Evolutionary conservation across 2,797 vertebrate species (phyloP).

Genomic region (Phrynocephalus vlangalii): DNA sequence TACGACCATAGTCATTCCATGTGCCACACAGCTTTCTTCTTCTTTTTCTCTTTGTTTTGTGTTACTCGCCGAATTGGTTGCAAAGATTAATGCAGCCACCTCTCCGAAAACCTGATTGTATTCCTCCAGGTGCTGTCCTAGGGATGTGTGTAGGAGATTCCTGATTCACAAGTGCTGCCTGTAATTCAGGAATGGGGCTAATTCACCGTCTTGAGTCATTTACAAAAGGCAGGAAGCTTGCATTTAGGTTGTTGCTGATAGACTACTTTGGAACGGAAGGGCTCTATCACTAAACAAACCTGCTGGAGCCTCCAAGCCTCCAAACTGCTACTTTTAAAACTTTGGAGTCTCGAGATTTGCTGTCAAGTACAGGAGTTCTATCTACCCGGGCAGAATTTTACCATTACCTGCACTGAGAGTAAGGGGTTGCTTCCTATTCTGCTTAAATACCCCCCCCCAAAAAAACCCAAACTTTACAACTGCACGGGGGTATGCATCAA

Average conservation of each 20-base stretch:
- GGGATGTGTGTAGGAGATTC: neutral
- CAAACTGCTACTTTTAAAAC: neutral
- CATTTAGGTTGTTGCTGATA: neutral
- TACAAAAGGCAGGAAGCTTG: neutral
- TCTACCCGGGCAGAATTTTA: neutral
- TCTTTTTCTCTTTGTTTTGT: no score
- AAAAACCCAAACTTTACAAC: no score
- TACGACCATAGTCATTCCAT: neutral
- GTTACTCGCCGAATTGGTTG: neutral
- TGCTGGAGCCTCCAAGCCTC: neutral
- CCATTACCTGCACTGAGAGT: no score
- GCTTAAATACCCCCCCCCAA: no score
- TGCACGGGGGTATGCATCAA: no score
- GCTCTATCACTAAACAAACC: neutral
- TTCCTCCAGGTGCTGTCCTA: neutral
- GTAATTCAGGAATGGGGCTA: neutral
- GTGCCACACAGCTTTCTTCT: neutral
- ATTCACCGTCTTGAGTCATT: neutral
- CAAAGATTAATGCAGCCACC: no score
- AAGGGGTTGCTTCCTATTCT: no score
- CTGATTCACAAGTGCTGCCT: neutral
- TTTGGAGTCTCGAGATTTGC: neutral
- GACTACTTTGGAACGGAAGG: neutral
- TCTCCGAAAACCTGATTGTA: no score
- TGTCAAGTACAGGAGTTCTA: neutral